Conservation (phyloP, 2,797 vertebrate genomes). For the Sebastes steindachneri region DNA sequence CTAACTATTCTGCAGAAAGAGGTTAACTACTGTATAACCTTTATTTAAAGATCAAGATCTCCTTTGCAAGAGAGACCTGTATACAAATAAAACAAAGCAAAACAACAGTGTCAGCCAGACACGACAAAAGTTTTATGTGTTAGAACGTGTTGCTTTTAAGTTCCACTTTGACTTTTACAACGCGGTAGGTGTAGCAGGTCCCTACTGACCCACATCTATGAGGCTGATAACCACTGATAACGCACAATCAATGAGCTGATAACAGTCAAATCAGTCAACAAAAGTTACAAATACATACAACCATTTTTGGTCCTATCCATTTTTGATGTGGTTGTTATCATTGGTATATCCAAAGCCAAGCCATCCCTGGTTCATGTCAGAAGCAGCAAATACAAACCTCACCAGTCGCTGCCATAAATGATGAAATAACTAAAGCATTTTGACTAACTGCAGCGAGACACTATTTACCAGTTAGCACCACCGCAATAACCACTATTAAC, state of each 20-base stretch:
- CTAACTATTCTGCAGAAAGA: not conserved
- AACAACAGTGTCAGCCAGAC: no score
- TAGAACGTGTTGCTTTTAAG: no score
- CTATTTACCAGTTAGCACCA: slow-evolving; percentile 24
- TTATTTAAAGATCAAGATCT: not conserved
- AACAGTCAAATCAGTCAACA: no score
- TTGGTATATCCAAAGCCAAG: not conserved
- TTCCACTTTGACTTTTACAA: no score
- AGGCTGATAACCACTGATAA: no score
- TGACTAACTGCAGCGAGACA: slow-evolving; percentile 9
- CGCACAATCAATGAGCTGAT: no score
- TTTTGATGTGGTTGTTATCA: not conserved
- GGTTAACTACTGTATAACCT: not conserved
- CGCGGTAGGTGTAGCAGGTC: no score
- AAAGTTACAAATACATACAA: not conserved
- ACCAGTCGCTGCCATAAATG: not conserved
- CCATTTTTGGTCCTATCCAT: not conserved
- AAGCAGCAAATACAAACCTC: not conserved
- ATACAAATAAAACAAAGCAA: no score
- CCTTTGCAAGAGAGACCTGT: not conserved
- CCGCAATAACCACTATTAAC: slow-evolving; percentile 55
- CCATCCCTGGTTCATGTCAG: not conserved
- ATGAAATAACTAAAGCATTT: not conserved
- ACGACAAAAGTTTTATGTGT: no score
- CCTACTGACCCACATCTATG: no score